phyloP scores from a whole-genome alignment of 2,113 vertebrate genomes.

The Chlorodrepanis virens region DNA sequence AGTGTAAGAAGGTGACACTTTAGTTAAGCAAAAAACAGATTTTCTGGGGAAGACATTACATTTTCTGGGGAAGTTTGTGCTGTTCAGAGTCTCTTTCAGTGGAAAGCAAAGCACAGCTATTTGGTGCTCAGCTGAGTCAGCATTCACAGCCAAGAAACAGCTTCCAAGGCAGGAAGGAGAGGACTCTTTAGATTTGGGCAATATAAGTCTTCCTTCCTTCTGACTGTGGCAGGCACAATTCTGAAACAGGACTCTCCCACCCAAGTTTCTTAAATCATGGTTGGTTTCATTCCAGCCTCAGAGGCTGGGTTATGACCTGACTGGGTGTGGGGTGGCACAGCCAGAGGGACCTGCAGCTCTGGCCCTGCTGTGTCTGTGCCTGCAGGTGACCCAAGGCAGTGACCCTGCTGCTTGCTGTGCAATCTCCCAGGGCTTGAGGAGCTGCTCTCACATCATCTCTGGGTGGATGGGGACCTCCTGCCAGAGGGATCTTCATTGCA shows the following conservation, averaged over 20 bases:
- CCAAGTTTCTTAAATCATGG: not conserved
- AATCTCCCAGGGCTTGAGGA: not conserved
- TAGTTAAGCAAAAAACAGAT: not conserved
- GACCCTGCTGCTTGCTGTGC: not conserved
- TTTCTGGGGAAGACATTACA: not conserved
- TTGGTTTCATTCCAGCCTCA: not conserved
- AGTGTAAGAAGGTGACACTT: not conserved
- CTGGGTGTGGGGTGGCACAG: not conserved
- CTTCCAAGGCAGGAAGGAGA: not conserved
- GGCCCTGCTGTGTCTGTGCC: not conserved
- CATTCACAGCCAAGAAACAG: not conserved
- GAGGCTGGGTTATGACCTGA: rapidly evolving
- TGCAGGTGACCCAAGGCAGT: not conserved
- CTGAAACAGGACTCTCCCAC: not conserved
- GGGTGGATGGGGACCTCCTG: not conserved
- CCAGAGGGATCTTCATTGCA: not conserved
- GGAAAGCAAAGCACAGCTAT: not conserved
- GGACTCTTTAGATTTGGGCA: not conserved
- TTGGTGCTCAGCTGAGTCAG: not conserved
- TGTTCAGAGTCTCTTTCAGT: not conserved
- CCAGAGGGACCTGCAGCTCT: not conserved
- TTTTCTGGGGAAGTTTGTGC: not conserved
- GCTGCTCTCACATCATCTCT: not conserved
- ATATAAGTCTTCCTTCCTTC: not conserved
- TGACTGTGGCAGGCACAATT: not conserved